Base-by-base conservation (phyloP, 2,888 invertebrate species). In the Kryphioiulus occultus region DNA sequence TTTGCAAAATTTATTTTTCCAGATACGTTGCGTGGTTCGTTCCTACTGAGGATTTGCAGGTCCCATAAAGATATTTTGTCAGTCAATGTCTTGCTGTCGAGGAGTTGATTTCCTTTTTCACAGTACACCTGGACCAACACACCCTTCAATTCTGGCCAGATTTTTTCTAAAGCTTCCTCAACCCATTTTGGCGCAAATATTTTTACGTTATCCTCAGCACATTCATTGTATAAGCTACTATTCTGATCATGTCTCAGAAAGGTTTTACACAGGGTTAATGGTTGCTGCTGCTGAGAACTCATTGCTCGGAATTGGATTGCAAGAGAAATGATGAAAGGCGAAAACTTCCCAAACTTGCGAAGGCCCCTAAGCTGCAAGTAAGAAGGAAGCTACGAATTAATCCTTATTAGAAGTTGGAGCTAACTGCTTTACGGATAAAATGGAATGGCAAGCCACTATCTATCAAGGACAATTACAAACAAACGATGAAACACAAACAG, bases 41-140 rank as follows among this genome's bases (percentile, higher is more conserved):
- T 84, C 35, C 84, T 35, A 84, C 39, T 84, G 42, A 84, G 35
- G 35, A n/a, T 84, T 84, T 84, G 84, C 17, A 84, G 42, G 84
- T 84, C 84, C n/a, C n/a, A 2, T 9, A 35, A 42, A 42, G 84
- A 0, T 35, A 84, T 35, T 84, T 35, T 35, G n/a, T 84, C 22
- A n/a, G 19, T 84, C 35, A 84, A 35, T 32, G n/a, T 84, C 17
- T 39, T n/a, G 35, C 5, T 42, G 84, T 32, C 35, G 12, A 84
- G 39, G 22, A n/a, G 39, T 35, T 35, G 2, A 35, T 32, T 84
- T n/a, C 30, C n/a, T 84, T 84, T 30, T 15, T 17, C 35, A 35
- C 84, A 7, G 9, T 42, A 42, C 4, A 84, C 84, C 42, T 84
- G 1, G 19, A 84, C n/a, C 5, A 5, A n/a, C 9, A 12, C 35